phyloP scores from a whole-genome alignment of 2,113 vertebrate species.

The Amphiprion ocellaris region DNA sequence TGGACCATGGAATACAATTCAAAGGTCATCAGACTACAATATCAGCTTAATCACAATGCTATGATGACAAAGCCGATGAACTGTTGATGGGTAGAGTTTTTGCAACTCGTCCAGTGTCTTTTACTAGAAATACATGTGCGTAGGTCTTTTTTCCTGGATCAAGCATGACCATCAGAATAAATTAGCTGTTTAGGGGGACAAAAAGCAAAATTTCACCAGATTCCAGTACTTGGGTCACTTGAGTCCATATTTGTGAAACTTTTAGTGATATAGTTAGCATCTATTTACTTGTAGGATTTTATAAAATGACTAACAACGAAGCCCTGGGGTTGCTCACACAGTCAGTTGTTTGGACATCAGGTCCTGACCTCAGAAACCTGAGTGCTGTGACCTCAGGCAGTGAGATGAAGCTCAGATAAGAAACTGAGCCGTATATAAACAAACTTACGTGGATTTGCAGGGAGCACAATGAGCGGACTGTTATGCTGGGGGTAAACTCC shows the following conservation, averaged over 20 bases:
- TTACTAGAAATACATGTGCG: not conserved
- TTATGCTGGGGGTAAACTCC: slow-evolving; percentile 49
- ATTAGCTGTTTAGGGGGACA: not conserved
- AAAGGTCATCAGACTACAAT: slow-evolving; percentile 18
- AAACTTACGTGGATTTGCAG: slow-evolving; percentile 56
- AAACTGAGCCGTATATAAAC: slow-evolving; percentile 65
- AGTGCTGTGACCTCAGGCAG: slow-evolving; percentile 42
- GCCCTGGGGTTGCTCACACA: slow-evolving; percentile 7
- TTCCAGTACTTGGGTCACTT: not conserved
- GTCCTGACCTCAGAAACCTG: slow-evolving; percentile 63
- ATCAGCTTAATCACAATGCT: slow-evolving; percentile 38
- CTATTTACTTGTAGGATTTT: slow-evolving; percentile 4
- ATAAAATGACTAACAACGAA: slow-evolving; percentile 36
- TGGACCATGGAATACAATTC: slow-evolving; percentile 17
- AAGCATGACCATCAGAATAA: slow-evolving; percentile 20
- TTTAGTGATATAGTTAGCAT: slow-evolving; percentile 10
- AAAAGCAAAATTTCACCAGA: not conserved
- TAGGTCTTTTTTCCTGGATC: slow-evolving; percentile 8
- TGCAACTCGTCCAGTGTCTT: not conserved
- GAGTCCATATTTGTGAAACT: slow-evolving; percentile 1
- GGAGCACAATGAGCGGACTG: slow-evolving; percentile 64
- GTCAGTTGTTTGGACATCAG: slow-evolving; percentile 46
- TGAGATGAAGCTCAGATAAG: slow-evolving; percentile 59
- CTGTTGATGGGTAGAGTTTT: slow-evolving; percentile 13
- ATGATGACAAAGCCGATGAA: slow-evolving; percentile 1